Base-by-base conservation (phyloP, 2,888 invertebrate species). In the Strigamia crassipes region DNA sequence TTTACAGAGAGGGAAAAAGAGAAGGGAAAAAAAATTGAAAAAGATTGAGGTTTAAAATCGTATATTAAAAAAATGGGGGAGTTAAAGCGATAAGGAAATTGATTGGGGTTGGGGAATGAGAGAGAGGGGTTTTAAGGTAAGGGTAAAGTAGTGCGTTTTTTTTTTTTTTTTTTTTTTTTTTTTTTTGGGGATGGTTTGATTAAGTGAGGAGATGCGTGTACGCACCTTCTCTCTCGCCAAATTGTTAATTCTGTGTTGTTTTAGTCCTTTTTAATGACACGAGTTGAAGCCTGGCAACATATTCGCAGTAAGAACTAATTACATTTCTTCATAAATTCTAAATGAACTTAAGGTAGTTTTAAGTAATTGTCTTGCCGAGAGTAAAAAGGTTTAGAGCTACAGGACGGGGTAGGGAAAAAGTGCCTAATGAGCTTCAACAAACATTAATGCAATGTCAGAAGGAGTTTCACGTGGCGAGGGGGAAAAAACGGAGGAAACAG, bases 321-420 rank as follows among this genome's bases (percentile, higher is more conserved):
- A 80, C 80, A 80, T 80, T 51, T 80, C 80, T 80, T 80, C 80
- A 80, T 80, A 80, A 80, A 80, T 80, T 80, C 80, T 80, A 51
- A 80, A 80, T 80, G 80, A 80, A 80, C 56, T 80, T 46, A 51
- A 51, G 80, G 80, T 80, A 51, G 80, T 80, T 80, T 42, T 80
- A 80, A 42, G 42, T 80, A 80, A 80, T 80, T 80, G 80, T 80
- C 78, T 78, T 42, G 73, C 73, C 73, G 73, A 73, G 78, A 78
- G 78, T 42, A 78, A 78, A 42, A 78, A 78, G 78, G 42, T 78
- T 78, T 78, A 73, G 56, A 56, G 56, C 56, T 56, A 56, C 56
- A 77, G 42, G 78, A 78, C 38, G 78, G 38, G 78, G 42, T n/a
- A 78, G 78, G 38, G 78, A 78, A 78, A 78, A 78, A 78, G 42